These are phyloP conservation scores for Chaetodon trifascialis DNA, from an alignment of 2,113 vertebrate species.

Conservation along the genomic window DNA sequence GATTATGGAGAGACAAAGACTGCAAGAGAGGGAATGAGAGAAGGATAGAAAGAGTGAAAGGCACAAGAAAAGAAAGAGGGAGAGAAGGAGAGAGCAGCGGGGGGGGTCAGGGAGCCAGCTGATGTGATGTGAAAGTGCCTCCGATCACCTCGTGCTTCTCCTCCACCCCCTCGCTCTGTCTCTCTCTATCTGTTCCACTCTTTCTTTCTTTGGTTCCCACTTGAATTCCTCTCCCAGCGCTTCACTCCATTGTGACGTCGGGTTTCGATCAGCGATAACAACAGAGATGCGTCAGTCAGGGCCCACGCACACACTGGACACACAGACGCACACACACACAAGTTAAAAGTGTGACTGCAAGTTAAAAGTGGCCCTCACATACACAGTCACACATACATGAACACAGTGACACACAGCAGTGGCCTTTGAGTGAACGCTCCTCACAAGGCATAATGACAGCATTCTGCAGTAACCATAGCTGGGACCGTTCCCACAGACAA, in stretches of 20 bases:
- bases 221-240: constrained; percentile 82
- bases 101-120: constrained; percentile 73
- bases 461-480: constrained; percentile 77
- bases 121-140: constrained; percentile 80
- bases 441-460: constrained; percentile 83
- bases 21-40: constrained; percentile 52
- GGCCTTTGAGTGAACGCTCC: constrained; percentile 74
- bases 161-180: constrained; percentile 71
- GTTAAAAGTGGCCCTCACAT: constrained; percentile 59
- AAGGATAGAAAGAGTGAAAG: constrained; percentile 61
- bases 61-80: constrained; percentile 47
- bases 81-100: constrained; percentile 32
- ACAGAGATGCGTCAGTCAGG: constrained; percentile 79
- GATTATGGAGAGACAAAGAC: constrained; percentile 73
- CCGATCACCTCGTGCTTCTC: constrained; percentile 79
- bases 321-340: constrained; percentile 38
- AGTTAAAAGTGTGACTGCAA: constrained; percentile 56
- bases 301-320: constrained; percentile 66
- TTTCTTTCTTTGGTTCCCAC: constrained; percentile 77
- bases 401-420: constrained; percentile 70
- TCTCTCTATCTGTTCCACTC: constrained; percentile 72
- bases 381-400: constrained; percentile 50
- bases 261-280: constrained; percentile 75
- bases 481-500: constrained; percentile 85
- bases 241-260: constrained; percentile 74